Percentiles rank a stretch among this genome's conserved stretches.
Conservation (phyloP, 2,113 vertebrate genomes). For the Proteles cristata region DNA sequence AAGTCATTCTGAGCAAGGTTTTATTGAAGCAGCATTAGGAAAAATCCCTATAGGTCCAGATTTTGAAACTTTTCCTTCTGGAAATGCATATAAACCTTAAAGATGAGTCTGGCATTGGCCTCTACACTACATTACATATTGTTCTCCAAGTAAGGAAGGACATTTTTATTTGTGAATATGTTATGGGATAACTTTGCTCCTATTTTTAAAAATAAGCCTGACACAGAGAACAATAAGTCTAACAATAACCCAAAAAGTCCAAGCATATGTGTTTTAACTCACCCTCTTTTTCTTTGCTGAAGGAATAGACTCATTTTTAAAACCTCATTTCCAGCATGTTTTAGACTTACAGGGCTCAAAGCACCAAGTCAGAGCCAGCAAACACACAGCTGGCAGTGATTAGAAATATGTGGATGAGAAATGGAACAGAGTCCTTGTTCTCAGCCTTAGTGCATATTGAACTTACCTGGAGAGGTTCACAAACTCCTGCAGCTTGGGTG, state of each 20-base stretch:
- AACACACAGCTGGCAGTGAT: neutral
- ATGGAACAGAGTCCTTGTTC: neutral
- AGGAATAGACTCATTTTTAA: neutral
- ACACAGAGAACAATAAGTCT: neutral
- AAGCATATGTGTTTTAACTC: neutral
- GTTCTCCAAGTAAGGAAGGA: neutral
- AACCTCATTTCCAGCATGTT: neutral
- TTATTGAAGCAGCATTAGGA: neutral
- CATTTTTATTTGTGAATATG: slow-evolving; percentile 50
- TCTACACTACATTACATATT: neutral
- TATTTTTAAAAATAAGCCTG: neutral
- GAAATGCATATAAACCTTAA: neutral
- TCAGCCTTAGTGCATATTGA: neutral
- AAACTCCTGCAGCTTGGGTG: neutral
- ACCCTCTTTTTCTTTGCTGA: neutral
- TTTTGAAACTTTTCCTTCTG: neutral
- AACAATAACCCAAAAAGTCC: neutral
- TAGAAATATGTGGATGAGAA: neutral
- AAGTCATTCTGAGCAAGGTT: slow-evolving; percentile 22
- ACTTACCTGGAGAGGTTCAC: neutral
- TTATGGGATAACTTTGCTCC: neutral
- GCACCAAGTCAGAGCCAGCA: neutral
- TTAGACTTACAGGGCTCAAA: neutral
- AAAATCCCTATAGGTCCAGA: neutral
- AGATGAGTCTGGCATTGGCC: neutral